Evolutionary conservation across 2,797 vertebrate genomes (phyloP).

Genomic region (Macrochelys suwanniensis): DNA sequence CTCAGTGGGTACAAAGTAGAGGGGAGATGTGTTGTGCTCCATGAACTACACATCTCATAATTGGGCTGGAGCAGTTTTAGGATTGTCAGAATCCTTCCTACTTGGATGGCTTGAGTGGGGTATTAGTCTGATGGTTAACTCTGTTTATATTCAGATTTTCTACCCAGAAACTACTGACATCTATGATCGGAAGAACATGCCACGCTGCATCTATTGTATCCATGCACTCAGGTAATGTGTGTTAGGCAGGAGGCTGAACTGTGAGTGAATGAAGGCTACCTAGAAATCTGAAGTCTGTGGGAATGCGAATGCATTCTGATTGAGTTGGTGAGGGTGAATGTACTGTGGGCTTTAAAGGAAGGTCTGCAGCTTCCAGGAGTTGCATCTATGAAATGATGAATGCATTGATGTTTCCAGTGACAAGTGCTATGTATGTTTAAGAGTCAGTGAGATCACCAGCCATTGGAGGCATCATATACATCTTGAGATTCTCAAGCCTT

Average conservation of each 20-base stretch:
- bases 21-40: background rate
- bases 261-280: conserved; percentile 2
- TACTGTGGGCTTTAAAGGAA: background rate
- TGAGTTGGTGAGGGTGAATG: background rate
- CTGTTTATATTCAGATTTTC: conserved; percentile 91
- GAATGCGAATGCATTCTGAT: background rate
- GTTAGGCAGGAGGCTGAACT: background rate
- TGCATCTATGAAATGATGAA: background rate
- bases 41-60: background rate
- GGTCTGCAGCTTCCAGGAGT: background rate
- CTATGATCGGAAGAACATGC: conserved; percentile 99
- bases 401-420: background rate
- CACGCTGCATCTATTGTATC: conserved; percentile 98
- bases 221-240: conserved; percentile 94
- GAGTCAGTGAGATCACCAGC: background rate
- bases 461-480: background rate
- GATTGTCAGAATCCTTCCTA: accelerated
- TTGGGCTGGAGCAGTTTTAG: background rate
- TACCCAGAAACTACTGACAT: conserved; percentile 99
- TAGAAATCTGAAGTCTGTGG: background rate
- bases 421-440: background rate
- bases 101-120: background rate
- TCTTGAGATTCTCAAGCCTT: background rate
- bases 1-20: background rate
- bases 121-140: conserved; percentile 8